Conservation (phyloP, 2,113 vertebrate genomes). For the Macaca mulatta region DNA sequence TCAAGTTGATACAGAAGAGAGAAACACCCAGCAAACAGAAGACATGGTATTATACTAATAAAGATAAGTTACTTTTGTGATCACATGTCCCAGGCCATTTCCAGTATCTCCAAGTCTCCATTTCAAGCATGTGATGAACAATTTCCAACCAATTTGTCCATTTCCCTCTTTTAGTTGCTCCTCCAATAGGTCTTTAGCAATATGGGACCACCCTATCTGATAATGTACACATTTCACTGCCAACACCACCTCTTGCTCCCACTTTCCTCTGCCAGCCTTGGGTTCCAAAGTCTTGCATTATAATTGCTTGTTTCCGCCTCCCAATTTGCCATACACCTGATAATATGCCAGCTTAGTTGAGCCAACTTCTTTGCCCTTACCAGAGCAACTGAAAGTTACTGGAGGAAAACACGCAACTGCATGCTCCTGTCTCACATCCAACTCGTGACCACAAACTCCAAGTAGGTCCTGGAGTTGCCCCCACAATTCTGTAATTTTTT, state of each 20-base stretch:
- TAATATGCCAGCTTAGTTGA: neutral
- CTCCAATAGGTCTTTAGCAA: neutral
- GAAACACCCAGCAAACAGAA: neutral
- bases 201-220: too few species aligned
- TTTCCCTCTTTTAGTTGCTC: neutral
- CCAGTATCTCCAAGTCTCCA: neutral
- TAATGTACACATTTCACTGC: neutral
- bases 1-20: neutral
- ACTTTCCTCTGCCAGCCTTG: neutral
- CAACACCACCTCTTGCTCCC: accelerated
- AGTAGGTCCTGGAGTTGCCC: too few species aligned
- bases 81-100: neutral
- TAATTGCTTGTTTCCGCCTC: neutral
- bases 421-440: neutral
- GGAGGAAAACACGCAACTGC: neutral
- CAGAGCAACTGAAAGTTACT: neutral
- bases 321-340: neutral
- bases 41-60: neutral
- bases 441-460: neutral
- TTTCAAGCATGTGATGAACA: neutral
- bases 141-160: neutral
- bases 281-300: neutral
- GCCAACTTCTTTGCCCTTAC: neutral
- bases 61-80: neutral
- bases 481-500: neutral